Conservation (phyloP, 1,140 invertebrate species). For the Phocides pigmalion region DNA sequence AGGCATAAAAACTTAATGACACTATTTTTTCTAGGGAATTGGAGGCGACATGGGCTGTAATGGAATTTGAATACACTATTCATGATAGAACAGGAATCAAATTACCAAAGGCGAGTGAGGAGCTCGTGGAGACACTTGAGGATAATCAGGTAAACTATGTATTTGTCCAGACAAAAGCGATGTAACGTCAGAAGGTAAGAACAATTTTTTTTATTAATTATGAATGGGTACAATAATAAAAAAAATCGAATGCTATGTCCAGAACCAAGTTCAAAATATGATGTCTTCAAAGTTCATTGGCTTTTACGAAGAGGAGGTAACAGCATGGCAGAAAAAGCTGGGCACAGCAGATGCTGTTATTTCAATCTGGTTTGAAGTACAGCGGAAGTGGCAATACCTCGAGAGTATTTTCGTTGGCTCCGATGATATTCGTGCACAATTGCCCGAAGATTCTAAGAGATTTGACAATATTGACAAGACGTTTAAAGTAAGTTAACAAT, state of each 20-base stretch:
- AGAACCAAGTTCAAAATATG: constrained; percentile 94
- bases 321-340: constrained; percentile 95
- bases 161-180: not conserved
- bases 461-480: constrained; percentile 95
- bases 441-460: constrained; percentile 95
- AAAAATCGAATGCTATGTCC: constrained; percentile 10
- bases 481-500: constrained; percentile 88
- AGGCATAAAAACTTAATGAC: not conserved
- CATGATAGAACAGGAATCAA: constrained; percentile 92
- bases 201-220: too few relatives aligned
- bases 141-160: constrained; percentile 92
- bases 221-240: not conserved
- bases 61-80: constrained; percentile 92
- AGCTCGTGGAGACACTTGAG: constrained; percentile 96
- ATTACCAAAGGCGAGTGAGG: constrained; percentile 92
- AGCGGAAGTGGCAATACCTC: constrained; percentile 96
- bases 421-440: constrained; percentile 95
- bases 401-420: constrained; percentile 98
- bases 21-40: constrained; percentile 86
- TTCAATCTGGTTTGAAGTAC: constrained; percentile 95
- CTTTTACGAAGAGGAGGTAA: constrained; percentile 93
- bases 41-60: constrained; percentile 90
- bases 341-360: constrained; percentile 94
- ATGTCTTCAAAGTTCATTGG: constrained; percentile 96
- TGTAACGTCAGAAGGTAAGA: not conserved